Conservation (phyloP, 2,888 invertebrate species). For the Cryptus armator region DNA sequence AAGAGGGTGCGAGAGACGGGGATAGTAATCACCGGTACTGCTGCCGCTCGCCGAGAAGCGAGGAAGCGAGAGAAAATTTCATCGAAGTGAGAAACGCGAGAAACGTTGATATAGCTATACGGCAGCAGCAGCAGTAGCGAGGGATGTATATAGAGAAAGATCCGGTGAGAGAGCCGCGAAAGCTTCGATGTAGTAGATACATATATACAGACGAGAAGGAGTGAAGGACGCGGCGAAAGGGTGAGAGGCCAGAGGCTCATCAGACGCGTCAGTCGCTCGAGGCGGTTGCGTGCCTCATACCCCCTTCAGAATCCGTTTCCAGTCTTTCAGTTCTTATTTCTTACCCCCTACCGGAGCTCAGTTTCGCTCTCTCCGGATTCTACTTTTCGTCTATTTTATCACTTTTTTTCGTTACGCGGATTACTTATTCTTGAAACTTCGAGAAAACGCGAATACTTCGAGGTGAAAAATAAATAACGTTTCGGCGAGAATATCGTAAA, state of each 20-base stretch:
- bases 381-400: constrained; percentile 5
- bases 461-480: no score
- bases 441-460: no score
- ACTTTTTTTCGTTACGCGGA: constrained; percentile 1
- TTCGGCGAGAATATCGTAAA: no score
- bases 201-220: constrained; percentile 18
- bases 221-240: constrained; percentile 30
- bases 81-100: constrained; percentile 7
- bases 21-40: constrained; percentile 65
- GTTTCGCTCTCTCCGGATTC: background rate
- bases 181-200: constrained; percentile 30
- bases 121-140: background rate
- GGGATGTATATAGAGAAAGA: constrained; percentile 15
- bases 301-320: constrained; percentile 52
- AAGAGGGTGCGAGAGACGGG: constrained; percentile 44
- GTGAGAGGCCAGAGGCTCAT: constrained; percentile 63
- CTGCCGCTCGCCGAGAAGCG: constrained; percentile 21
- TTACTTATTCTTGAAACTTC: no score
- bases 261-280: constrained; percentile 70
- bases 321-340: constrained; percentile 43
- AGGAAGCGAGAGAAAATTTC: constrained; percentile 26
- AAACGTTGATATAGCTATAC: constrained; percentile 18
- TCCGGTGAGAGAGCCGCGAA: constrained; percentile 22
- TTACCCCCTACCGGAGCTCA: constrained; percentile 13
- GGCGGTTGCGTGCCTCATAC: constrained; percentile 61